Percentiles rank a stretch among this genome's conserved stretches.
Conservation (phyloP, 1,140 invertebrate species). For the Megathymus violae region DNA sequence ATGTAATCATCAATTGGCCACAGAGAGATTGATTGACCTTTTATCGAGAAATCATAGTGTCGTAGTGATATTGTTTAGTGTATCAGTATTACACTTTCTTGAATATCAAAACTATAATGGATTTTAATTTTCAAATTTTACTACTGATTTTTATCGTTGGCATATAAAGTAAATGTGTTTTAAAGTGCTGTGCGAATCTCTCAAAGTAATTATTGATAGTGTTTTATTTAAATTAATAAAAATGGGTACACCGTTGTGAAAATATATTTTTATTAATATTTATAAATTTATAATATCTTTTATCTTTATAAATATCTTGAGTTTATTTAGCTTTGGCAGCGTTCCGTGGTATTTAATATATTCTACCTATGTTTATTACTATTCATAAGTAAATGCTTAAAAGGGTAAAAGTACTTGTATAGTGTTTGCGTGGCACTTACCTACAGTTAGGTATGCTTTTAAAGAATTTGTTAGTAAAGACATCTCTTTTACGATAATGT, state of each 20-base stretch:
- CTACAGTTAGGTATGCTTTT: conserved; percentile 57
- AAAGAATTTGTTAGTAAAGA: conserved; percentile 81
- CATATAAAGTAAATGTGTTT: too few species aligned
- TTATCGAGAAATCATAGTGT: conserved; percentile 53
- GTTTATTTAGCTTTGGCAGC: too few species aligned
- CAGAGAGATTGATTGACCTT: conserved; percentile 65
- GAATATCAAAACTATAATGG: neutral
- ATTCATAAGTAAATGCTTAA: conserved; percentile 52
- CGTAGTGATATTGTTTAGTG: conserved; percentile 26
- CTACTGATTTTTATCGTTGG: too few species aligned
- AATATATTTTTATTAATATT: too few species aligned
- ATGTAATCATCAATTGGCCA: conserved; percentile 71
- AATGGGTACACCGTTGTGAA: too few species aligned
- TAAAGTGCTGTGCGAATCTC: too few species aligned
- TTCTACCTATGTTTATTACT: neutral
- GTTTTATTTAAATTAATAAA: too few species aligned
- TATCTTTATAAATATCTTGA: too few species aligned
- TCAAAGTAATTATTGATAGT: too few species aligned
- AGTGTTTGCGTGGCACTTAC: conserved; percentile 46
- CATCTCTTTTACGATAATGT: conserved; percentile 82
- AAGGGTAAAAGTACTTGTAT: conserved; percentile 47
- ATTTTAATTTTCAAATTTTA: neutral
- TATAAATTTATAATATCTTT: too few species aligned
- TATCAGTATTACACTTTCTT: neutral
- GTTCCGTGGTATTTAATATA: neutral